A percentile compares a stretch with the other conserved stretches of the same genome.
Conservation (phyloP, 2,797 vertebrate species). For the Sebastes flavidus region DNA sequence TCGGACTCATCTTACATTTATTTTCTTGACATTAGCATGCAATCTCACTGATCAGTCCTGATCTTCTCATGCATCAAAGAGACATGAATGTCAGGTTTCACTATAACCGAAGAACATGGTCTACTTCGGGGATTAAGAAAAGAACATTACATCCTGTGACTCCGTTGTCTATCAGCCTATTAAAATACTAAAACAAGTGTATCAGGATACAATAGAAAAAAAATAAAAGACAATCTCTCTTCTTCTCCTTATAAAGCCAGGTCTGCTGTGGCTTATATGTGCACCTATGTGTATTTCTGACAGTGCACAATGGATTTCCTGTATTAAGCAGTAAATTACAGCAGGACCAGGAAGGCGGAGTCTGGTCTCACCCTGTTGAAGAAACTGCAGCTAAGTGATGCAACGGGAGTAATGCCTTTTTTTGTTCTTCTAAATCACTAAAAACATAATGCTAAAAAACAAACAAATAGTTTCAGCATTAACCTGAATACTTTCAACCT, state of each 20-base stretch:
- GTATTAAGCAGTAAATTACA: conserved; percentile 18
- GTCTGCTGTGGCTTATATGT: conserved; percentile 21
- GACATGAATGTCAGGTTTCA: conserved; percentile 36
- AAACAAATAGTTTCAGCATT: background rate
- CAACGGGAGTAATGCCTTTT: background rate
- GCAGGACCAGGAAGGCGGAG: background rate
- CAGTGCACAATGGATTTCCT: conserved; percentile 6
- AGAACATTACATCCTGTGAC: conserved; percentile 43
- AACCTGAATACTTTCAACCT: background rate
- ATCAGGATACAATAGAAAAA: conserved; percentile 7
- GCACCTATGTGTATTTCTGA: conserved; percentile 3
- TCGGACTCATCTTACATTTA: conserved; percentile 3
- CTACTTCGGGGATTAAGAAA: conserved; percentile 49
- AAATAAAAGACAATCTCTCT: background rate
- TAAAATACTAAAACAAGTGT: conserved; percentile 39
- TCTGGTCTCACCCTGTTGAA: background rate
- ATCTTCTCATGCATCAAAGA: conserved; percentile 40
- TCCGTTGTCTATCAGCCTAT: conserved; percentile 40
- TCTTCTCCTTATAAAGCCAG: conserved; percentile 66
- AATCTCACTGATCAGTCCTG: conserved; percentile 19
- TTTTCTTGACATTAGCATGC: conserved; percentile 39
- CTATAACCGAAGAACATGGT: conserved; percentile 27
- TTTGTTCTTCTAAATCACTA: background rate
- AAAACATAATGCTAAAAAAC: background rate
- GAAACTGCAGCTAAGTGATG: background rate